Conservation (phyloP, 2,113 vertebrate species). For the Sebastes schlegelii region DNA sequence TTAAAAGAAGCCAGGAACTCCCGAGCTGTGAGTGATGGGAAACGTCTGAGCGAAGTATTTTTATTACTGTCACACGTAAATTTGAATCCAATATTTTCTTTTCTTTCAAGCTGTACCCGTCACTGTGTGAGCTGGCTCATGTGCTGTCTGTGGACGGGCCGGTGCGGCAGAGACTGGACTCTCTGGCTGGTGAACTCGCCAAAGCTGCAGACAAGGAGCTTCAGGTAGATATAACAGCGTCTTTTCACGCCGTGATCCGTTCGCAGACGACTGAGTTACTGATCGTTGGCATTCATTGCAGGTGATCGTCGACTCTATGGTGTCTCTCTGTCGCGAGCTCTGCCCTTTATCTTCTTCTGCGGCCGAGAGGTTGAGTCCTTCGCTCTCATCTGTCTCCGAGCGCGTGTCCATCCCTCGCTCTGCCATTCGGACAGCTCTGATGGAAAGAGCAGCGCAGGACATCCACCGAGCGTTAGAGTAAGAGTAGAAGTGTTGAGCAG, state of each 20-base stretch:
- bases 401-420: conserved; percentile 90
- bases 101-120: conserved; percentile 87
- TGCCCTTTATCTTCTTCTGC: conserved; percentile 88
- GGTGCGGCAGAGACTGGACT: conserved; percentile 89
- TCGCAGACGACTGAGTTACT: conserved; percentile 2
- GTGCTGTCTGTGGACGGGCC: conserved; percentile 91
- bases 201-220: conserved; percentile 94
- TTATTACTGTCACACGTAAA: not conserved
- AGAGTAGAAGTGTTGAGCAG: conserved; percentile 28
- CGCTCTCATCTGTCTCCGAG: conserved; percentile 88
- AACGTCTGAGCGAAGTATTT: conserved; percentile 2
- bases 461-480: conserved; percentile 89
- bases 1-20: conserved; percentile 93
- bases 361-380: conserved; percentile 87
- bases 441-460: conserved; percentile 87
- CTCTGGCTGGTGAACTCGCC: conserved; percentile 90
- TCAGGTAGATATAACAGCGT: conserved; percentile 81
- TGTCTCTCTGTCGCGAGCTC: conserved; percentile 90
- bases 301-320: conserved; percentile 94
- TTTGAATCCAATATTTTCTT: not conserved
- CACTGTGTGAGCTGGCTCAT: conserved; percentile 91
- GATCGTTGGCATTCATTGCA: conserved; percentile 52
- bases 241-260: not conserved
- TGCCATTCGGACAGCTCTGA: conserved; percentile 88
- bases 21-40: conserved; percentile 86